These are phyloP conservation scores for Cremastinae sp. DNA, from an alignment of 2,888 invertebrate species.

Conservation along the genomic window DNA sequence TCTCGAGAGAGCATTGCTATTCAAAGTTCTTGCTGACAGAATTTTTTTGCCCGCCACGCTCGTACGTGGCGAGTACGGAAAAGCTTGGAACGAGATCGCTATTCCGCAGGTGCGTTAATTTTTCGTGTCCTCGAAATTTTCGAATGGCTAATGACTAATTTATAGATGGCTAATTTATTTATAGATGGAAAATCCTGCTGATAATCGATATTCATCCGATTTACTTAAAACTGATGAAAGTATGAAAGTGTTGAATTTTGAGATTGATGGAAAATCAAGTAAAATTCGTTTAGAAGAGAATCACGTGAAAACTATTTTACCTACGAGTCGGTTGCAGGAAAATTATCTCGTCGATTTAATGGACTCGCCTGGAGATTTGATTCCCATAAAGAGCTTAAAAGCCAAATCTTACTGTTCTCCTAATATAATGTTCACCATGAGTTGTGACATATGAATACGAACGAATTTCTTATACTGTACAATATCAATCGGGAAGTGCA, in stretches of 20 bases:
- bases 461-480: no score
- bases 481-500: no score
- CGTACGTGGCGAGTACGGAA: slow-evolving; percentile 82
- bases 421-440: slow-evolving; percentile 30
- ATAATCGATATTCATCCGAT: neutral
- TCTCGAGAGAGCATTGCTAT: slow-evolving; percentile 84
- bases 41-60: slow-evolving; percentile 84
- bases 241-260: neutral
- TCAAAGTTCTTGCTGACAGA: slow-evolving; percentile 85
- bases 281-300: slow-evolving; percentile 3
- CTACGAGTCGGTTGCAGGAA: slow-evolving; percentile 82
- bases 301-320: slow-evolving; percentile 68
- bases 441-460: slow-evolving; percentile 38
- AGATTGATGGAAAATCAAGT: neutral
- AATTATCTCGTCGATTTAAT: slow-evolving; percentile 85
- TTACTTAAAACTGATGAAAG: neutral
- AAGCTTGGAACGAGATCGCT: slow-evolving; percentile 85
- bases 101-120: slow-evolving; percentile 79
- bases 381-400: slow-evolving; percentile 77
- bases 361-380: slow-evolving; percentile 80
- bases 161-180: no score
- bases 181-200: slow-evolving; percentile 33
- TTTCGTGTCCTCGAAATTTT: neutral
- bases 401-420: slow-evolving; percentile 77
- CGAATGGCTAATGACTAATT: neutral